Evolutionary conservation across 2,797 vertebrate genomes (phyloP).

Genomic region (Pitangus sulphuratus): DNA sequence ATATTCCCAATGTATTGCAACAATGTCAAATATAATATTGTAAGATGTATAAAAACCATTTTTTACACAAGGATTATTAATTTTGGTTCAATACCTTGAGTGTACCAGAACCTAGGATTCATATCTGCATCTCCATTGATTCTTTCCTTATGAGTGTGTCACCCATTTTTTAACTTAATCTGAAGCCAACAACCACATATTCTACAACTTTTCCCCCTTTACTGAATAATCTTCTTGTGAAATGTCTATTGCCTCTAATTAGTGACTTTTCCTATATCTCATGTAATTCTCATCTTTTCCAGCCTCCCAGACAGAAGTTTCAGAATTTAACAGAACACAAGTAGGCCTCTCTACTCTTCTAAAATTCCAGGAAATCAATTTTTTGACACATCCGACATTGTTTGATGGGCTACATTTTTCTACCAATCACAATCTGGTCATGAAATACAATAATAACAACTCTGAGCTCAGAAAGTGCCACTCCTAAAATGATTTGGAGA

Average conservation of each 20-base stretch:
- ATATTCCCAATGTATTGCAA: background rate
- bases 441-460: background rate
- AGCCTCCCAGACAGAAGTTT: background rate
- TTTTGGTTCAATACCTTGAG: background rate
- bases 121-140: background rate
- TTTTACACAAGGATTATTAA: background rate
- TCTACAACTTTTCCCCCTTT: background rate
- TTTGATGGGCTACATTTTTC: background rate
- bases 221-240: background rate
- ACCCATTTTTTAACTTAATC: background rate
- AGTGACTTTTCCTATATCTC: background rate
- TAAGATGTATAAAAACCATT: background rate
- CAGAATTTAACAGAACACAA: background rate
- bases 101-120: background rate
- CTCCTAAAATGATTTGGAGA: background rate
- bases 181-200: background rate
- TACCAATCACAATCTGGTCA: background rate
- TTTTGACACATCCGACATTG: background rate
- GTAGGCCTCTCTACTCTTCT: background rate
- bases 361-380: background rate
- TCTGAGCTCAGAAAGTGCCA: background rate
- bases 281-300: background rate
- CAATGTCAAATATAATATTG: background rate
- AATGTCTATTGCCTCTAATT: background rate
- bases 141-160: background rate